Evolutionary conservation across 2,888 invertebrate species (phyloP).

Genomic region (Brenthis ino): DNA sequence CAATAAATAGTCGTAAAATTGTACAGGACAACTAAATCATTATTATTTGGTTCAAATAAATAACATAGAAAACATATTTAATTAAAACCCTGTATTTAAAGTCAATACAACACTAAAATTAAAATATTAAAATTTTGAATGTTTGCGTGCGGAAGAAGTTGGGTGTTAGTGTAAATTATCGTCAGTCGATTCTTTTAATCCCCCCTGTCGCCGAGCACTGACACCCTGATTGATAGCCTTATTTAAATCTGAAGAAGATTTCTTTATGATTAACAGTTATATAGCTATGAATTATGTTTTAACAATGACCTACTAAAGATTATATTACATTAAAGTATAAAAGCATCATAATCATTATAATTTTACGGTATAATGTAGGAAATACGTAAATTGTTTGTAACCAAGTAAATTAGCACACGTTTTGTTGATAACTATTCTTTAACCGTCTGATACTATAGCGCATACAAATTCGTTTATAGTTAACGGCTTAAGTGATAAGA

Average conservation of each 20-base stretch:
- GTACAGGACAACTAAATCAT: too few species aligned
- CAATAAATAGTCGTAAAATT: too few species aligned
- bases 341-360: background rate
- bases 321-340: background rate
- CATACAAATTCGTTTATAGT: conserved; percentile 31
- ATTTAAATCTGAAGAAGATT: conserved; percentile 72
- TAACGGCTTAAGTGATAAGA: conserved; percentile 33
- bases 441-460: conserved; percentile 20
- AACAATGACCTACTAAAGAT: conserved; percentile 20
- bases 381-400: background rate
- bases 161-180: conserved; percentile 6
- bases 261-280: conserved; percentile 70
- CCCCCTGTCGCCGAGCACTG: conserved; percentile 61
- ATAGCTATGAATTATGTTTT: conserved; percentile 32
- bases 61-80: too few species aligned
- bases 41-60: too few species aligned
- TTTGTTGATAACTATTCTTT: conserved; percentile 22
- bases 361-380: background rate
- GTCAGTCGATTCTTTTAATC: conserved; percentile 29
- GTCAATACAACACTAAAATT: too few species aligned
- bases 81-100: too few species aligned
- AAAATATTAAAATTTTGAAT: too few species aligned
- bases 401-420: conserved; percentile 16
- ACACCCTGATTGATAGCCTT: conserved; percentile 71
- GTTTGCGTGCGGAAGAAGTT: too few species aligned